Conservation (phyloP, 2,888 invertebrate genomes). For the Tolmerus cingulatus region DNA sequence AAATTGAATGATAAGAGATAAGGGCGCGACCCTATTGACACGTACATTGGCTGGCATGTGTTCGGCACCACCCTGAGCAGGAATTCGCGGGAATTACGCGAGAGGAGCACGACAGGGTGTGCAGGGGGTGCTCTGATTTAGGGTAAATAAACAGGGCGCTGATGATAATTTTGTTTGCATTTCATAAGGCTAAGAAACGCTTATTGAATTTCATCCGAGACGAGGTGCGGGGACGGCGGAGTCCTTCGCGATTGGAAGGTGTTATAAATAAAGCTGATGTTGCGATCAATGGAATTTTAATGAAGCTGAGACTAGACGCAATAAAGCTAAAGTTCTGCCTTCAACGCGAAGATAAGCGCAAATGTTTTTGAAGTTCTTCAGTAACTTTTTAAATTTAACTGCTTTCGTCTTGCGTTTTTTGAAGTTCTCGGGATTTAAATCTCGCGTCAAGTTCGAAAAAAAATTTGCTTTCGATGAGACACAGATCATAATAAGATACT, state of each 20-base stretch:
- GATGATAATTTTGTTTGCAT: slow-evolving; percentile 17
- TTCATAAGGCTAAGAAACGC: slow-evolving; percentile 10
- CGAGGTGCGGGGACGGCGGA: background rate
- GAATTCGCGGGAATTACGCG: background rate
- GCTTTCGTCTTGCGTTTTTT: background rate
- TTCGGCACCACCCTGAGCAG: background rate
- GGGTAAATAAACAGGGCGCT: slow-evolving; percentile 13
- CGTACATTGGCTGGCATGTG: slow-evolving; percentile 20
- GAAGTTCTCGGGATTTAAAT: no score
- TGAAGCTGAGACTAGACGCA: background rate
- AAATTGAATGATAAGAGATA: slow-evolving; percentile 36
- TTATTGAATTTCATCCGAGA: background rate
- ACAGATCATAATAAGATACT: background rate
- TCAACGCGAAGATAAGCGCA: background rate
- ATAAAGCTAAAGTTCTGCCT: background rate
- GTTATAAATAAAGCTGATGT: background rate
- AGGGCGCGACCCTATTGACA: slow-evolving; percentile 18
- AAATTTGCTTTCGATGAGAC: background rate
- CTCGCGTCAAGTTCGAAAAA: background rate
- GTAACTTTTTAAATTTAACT: background rate
- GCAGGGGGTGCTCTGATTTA: background rate
- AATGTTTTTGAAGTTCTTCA: background rate
- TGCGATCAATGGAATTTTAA: background rate
- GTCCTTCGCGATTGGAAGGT: background rate
- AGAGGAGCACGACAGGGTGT: background rate